These are phyloP conservation scores for Alosa sapidissima DNA, from an alignment of 2,797 vertebrate species.

Conservation along the genomic window DNA sequence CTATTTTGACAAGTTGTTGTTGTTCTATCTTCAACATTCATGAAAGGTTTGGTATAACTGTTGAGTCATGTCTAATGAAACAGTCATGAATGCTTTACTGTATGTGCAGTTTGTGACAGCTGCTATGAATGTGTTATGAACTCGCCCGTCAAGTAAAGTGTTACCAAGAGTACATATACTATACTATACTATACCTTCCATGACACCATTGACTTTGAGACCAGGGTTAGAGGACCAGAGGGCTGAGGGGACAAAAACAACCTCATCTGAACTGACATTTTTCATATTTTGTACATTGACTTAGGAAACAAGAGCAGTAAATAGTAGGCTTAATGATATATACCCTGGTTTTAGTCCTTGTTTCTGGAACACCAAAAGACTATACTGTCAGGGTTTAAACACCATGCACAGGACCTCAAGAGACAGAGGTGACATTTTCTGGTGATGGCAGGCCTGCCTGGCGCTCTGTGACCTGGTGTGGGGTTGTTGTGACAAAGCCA, in stretches of 20 bases:
- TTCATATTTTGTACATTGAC: not conserved
- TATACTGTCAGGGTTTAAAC: not conserved
- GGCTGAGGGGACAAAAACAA: not conserved
- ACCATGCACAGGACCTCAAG: not conserved
- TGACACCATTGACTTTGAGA: not conserved
- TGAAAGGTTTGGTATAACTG: too few species aligned
- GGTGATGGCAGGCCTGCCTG: not conserved
- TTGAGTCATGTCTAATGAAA: too few species aligned
- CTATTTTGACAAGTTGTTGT: too few species aligned
- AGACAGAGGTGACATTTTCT: conserved; percentile 17
- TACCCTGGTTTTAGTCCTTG: not conserved
- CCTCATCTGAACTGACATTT: not conserved
- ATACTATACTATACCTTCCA: not conserved
- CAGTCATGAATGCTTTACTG: too few species aligned
- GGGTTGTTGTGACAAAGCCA: conserved; percentile 8
- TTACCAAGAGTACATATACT: too few species aligned
- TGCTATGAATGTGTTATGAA: too few species aligned
- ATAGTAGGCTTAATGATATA: too few species aligned
- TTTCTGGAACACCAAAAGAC: not conserved
- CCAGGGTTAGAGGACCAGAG: not conserved
- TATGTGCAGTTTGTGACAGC: too few species aligned
- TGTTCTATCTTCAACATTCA: too few species aligned
- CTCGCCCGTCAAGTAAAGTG: too few species aligned
- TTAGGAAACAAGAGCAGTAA: not conserved
- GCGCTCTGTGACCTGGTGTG: not conserved